A percentile compares a stretch with the other conserved stretches of the same genome.
These are phyloP conservation scores for Ochropleura plecta DNA, from an alignment of 2,888 invertebrate genomes.

Conservation along the genomic window DNA sequence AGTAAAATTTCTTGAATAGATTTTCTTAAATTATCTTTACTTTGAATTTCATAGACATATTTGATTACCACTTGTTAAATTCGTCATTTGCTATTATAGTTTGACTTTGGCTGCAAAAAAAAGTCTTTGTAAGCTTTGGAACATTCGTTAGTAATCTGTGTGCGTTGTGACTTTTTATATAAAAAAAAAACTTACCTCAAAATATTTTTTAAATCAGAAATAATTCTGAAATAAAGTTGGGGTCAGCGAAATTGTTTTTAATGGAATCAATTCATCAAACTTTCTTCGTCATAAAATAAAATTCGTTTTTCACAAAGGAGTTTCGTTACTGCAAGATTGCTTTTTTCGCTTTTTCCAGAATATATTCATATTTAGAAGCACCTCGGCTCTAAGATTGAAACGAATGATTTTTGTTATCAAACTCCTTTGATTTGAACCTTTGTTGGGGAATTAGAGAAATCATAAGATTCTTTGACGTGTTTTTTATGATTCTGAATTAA, in stretches of 20 bases:
- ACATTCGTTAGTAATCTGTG: neutral
- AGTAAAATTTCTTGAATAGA: slow-evolving; percentile 16
- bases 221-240: slow-evolving; percentile 9
- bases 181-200: neutral
- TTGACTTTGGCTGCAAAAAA: slow-evolving; percentile 6
- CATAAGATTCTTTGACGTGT: neutral
- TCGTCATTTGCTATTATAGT: slow-evolving; percentile 8
- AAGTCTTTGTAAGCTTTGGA: neutral
- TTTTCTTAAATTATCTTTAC: slow-evolving; percentile 1
- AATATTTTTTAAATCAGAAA: slow-evolving; percentile 24
- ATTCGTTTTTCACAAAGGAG: slow-evolving; percentile 35
- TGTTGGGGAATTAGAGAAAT: neutral
- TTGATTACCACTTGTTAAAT: slow-evolving; percentile 15
- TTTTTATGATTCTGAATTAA: neutral
- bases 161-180: neutral
- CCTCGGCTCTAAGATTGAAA: neutral
- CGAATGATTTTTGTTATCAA: slow-evolving; percentile 14
- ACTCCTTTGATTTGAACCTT: slow-evolving; percentile 5
- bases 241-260: slow-evolving; percentile 30
- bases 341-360: slow-evolving; percentile 21
- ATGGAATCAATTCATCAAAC: slow-evolving; percentile 40
- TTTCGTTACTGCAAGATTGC: slow-evolving; percentile 17
- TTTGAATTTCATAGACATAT: slow-evolving; percentile 21
- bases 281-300: slow-evolving; percentile 12
- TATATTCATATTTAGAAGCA: slow-evolving; percentile 13